These are phyloP conservation scores for Solenodon paradoxus DNA, from an alignment of 2,113 vertebrate species.

Conservation along the genomic window DNA sequence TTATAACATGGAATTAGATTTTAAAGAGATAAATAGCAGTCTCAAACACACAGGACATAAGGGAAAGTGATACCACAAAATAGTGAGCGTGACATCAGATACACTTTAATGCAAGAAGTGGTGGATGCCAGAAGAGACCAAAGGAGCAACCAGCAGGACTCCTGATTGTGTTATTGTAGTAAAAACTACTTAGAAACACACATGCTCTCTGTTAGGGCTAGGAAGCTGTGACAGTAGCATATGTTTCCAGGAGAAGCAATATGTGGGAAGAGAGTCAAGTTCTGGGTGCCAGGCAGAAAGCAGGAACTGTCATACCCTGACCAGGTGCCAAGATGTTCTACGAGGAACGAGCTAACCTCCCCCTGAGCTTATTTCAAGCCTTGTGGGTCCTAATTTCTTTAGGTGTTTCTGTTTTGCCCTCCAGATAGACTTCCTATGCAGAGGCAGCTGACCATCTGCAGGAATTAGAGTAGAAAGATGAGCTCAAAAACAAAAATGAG, in stretches of 20 bases:
- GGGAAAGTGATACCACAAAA: not conserved
- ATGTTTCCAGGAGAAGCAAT: not conserved
- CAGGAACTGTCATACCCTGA: not conserved
- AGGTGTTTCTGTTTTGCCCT: not conserved
- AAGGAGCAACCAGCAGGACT: no score
- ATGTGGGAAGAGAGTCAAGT: not conserved
- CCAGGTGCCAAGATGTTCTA: not conserved
- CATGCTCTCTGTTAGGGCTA: not conserved
- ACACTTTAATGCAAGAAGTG: not conserved
- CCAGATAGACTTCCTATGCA: not conserved
- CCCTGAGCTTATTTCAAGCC: not conserved
- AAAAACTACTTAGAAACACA: not conserved
- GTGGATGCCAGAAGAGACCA: not conserved
- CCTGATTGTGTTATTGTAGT: not conserved
- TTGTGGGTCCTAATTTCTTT: fast-evolving
- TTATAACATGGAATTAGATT: not conserved
- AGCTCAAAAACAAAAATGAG: not conserved
- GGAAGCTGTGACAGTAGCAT: not conserved
- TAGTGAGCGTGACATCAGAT: not conserved
- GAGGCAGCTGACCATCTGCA: not conserved
- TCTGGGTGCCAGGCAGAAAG: not conserved
- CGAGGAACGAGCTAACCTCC: fast-evolving
- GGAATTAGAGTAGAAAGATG: not conserved
- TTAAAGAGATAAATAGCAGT: not conserved
- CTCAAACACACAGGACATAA: not conserved